Conservation (phyloP, 2,113 vertebrate species). For the Casuarius casuarius region DNA sequence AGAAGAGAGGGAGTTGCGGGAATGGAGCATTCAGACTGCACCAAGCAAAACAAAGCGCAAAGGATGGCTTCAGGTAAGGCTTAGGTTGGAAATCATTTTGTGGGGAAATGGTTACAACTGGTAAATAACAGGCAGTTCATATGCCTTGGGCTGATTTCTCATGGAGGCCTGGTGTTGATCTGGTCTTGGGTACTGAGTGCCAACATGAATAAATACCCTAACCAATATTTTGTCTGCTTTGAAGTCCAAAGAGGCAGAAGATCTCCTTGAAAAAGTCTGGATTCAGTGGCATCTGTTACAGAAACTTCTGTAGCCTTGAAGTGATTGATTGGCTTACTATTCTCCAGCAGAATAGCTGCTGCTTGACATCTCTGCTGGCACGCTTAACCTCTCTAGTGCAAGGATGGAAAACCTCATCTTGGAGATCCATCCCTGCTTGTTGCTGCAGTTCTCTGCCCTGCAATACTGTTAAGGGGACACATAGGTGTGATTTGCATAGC, state of each 20-base stretch:
- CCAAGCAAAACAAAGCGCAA: slow-evolving; percentile 86
- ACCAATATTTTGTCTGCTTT: background rate
- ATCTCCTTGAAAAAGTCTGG: background rate
- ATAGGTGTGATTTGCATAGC: background rate
- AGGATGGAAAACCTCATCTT: background rate
- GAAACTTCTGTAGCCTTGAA: background rate
- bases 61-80: slow-evolving; percentile 90
- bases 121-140: background rate
- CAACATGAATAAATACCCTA: background rate
- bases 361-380: background rate
- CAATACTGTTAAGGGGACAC: background rate
- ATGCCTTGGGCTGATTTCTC: background rate
- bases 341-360: background rate
- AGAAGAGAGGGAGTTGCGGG: slow-evolving; percentile 61
- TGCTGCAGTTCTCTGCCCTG: background rate
- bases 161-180: background rate
- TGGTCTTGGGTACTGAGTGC: background rate
- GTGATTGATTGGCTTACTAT: background rate
- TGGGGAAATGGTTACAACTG: background rate
- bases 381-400: background rate
- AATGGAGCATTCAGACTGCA: slow-evolving; percentile 78
- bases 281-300: background rate
- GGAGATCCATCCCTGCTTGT: background rate
- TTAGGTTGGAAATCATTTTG: background rate
- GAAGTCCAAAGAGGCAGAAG: background rate